Evolutionary conservation across 2,797 vertebrate genomes (phyloP).

Genomic region (Lagodon rhomboides): DNA sequence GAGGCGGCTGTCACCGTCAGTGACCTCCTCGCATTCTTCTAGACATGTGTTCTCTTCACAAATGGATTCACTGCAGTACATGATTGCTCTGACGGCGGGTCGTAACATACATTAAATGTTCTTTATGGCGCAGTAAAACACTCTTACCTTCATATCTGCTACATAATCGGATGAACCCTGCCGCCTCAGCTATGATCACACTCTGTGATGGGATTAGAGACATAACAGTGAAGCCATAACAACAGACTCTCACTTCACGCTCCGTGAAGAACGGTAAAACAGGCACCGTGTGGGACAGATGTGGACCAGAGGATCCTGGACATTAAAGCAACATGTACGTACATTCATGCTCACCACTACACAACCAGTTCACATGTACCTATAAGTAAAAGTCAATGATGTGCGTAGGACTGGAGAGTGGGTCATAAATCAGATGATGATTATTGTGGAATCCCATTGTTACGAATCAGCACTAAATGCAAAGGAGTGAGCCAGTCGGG

Average conservation of each 20-base stretch:
- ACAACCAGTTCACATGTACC: conserved; percentile 14
- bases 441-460: conserved; percentile 26
- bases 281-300: conserved; percentile 37
- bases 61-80: neutral
- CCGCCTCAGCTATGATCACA: conserved; percentile 14
- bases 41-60: neutral
- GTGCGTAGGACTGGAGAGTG: conserved; percentile 24
- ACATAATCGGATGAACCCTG: conserved; percentile 18
- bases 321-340: conserved; percentile 16
- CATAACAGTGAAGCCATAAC: neutral
- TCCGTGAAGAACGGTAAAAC: conserved; percentile 20
- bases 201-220: neutral
- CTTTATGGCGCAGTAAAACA: conserved; percentile 24
- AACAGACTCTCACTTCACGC: conserved; percentile 33
- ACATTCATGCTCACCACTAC: neutral
- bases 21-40: neutral
- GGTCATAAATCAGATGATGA: conserved; percentile 45
- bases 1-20: neutral
- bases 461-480: conserved; percentile 35
- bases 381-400: conserved; percentile 20
- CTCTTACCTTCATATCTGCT: conserved; percentile 13
- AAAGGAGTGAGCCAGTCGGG: neutral
- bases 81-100: conserved; percentile 3
- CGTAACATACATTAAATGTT: conserved; percentile 7
- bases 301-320: conserved; percentile 8